Base-by-base conservation (phyloP, 2,888 invertebrate species). In the Polymixis lichenea region DNA sequence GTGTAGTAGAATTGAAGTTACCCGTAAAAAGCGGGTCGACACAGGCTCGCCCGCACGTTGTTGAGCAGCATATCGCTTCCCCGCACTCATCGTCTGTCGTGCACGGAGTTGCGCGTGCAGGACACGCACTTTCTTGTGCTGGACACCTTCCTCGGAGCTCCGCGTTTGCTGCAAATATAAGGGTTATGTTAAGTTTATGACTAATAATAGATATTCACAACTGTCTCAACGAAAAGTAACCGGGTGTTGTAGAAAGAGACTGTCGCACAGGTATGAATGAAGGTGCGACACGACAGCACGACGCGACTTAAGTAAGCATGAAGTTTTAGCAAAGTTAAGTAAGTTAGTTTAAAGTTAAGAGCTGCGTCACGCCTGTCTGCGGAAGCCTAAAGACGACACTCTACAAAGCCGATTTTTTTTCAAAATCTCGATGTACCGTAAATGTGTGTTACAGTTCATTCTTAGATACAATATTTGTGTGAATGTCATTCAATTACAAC, bases 21-120 rank as follows among this genome's bases (percentile, higher is more conserved):
- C 98, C 97, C 90, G 97, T 97, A 87, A 95, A 97, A 66, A 97
- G 92, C 58, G 97, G 97, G 83, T 97, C 97, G 32, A 97, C 93
- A 84, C 97, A 97, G 5, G 97, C 93, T 79, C 94, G 95, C 17
- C 98, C 98, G 89, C 98, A 98, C 0, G 97, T 97, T 28, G 98
- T 98, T 74, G 93, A 96, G 92, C 98, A 98, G 92, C 98, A 98
- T 75, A 97, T 97, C 85, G 97, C 97, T 68, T 97, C 95, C 13
- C 97, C 97, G 89, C 98, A 98, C 68, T 98, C 97, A 72, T 96
- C 96, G 86, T 97, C 97, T 61, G 95, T 93, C 53, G 91, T 92
- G 92, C 98, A 98, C 13, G 95, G 96, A 53, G 97, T 92, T n/a
- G 97, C 97, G 66, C 97, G 96, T 62, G 97, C 95, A 0, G 97